Conservation (phyloP, 2,888 invertebrate genomes). For the Ceramica pisi region DNA sequence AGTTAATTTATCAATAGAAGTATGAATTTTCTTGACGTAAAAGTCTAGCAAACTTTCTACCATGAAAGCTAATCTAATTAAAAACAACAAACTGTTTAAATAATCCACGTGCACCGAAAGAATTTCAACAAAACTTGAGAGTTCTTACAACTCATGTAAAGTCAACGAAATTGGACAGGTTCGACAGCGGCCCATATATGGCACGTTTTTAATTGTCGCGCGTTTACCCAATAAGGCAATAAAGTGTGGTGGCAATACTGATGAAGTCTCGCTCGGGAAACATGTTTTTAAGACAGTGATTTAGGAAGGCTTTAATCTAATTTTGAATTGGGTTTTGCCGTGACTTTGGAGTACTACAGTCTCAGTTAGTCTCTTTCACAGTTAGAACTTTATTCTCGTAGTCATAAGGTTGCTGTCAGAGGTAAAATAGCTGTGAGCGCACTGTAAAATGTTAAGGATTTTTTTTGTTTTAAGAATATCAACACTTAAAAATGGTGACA, state of each 20-base stretch:
- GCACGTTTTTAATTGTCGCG: constrained; percentile 56
- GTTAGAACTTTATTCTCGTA: no score
- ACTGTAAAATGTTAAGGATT: no score
- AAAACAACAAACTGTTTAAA: constrained; percentile 21
- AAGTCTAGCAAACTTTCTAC: background rate
- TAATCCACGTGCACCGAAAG: constrained; percentile 22
- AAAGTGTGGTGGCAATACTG: constrained; percentile 56
- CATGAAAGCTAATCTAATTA: background rate
- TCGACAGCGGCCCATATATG: constrained; percentile 36
- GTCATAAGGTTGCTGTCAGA: no score
- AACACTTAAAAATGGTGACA: no score
- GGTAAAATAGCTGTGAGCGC: no score
- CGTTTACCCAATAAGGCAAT: constrained; percentile 50
- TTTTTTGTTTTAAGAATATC: background rate
- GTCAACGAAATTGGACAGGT: constrained; percentile 63
- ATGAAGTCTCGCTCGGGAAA: constrained; percentile 41
- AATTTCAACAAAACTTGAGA: constrained; percentile 32
- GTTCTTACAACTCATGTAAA: constrained; percentile 61
- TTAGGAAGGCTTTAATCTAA: constrained; percentile 44
- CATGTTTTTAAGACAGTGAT: constrained; percentile 31
- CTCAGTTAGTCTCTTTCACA: no score
- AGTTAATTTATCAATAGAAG: background rate
- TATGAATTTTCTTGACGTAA: background rate
- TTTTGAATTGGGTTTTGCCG: constrained; percentile 15
- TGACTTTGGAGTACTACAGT: background rate